Evolutionary conservation across 2,113 vertebrate species (phyloP).

Genomic region (Hipposideros armiger): DNA sequence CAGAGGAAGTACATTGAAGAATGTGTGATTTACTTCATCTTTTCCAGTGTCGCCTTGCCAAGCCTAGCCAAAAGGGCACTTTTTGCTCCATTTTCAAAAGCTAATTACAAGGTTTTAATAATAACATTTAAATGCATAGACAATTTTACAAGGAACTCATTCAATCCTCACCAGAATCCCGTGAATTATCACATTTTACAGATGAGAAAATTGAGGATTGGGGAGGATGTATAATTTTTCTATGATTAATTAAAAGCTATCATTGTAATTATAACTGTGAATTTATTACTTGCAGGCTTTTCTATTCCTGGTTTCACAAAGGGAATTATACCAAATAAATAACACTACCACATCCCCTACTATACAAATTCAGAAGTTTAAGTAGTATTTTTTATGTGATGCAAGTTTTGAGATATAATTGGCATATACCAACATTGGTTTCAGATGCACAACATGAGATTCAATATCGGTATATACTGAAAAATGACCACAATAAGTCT

Average conservation of each 20-base stretch:
- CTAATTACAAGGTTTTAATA: neutral
- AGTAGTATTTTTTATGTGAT: neutral
- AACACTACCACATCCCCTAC: neutral
- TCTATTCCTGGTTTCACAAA: slow-evolving; percentile 3
- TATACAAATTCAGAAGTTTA: neutral
- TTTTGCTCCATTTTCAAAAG: neutral
- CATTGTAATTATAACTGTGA: neutral
- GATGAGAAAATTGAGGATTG: neutral
- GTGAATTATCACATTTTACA: slow-evolving; percentile 17
- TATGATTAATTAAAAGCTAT: neutral
- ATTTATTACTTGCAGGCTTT: neutral
- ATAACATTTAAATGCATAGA: neutral
- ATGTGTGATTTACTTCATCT: neutral
- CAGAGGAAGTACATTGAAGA: neutral
- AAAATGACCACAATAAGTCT: neutral
- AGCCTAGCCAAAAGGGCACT: neutral
- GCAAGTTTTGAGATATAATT: neutral
- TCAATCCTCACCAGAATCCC: neutral
- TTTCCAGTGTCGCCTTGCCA: neutral
- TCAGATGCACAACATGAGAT: neutral
- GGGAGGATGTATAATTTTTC: neutral
- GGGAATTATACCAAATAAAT: neutral
- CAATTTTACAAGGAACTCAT: neutral
- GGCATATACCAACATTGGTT: neutral
- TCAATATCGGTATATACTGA: neutral